Evolutionary conservation across 2,888 invertebrate genomes (phyloP).

Genomic region (Leucania comma): DNA sequence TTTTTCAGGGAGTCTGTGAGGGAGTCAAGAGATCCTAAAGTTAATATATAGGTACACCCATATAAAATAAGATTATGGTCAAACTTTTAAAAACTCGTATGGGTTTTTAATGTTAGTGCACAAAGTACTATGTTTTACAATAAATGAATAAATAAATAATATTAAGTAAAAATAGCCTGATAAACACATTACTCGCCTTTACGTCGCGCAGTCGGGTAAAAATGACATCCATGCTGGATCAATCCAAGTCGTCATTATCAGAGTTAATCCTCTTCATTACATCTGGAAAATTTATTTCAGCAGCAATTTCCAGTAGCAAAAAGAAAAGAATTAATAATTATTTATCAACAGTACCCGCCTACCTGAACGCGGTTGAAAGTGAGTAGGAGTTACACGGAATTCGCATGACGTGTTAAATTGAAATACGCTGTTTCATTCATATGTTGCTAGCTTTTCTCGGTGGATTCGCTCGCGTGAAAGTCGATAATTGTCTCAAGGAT

Average conservation of each 20-base stretch:
- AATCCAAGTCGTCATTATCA: conserved; percentile 2
- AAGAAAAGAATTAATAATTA: conserved; percentile 43
- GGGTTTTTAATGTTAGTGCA: too few relatives aligned
- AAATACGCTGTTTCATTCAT: conserved; percentile 11
- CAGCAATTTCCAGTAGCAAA: conserved; percentile 36
- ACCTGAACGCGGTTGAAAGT: conserved; percentile 12
- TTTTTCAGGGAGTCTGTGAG: too few relatives aligned
- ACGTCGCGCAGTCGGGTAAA: not conserved
- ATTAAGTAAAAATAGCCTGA: not conserved
- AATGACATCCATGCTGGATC: not conserved
- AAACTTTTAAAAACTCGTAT: too few relatives aligned
- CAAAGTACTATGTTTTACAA: too few relatives aligned
- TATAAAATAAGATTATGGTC: too few relatives aligned
- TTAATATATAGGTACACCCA: too few relatives aligned
- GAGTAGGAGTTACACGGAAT: not conserved
- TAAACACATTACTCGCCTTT: not conserved
- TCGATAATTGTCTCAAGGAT: too few relatives aligned
- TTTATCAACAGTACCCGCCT: conserved; percentile 42
- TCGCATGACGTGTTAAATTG: conserved; percentile 17
- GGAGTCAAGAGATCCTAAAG: too few relatives aligned
- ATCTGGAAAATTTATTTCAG: conserved; percentile 14
- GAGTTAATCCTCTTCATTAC: conserved; percentile 20
- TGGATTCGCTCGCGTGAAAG: too few relatives aligned
- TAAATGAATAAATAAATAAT: too few relatives aligned
- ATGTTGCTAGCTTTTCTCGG: not conserved